A percentile compares a stretch with the other conserved stretches of the same genome.
Conservation (phyloP, 2,888 invertebrate species). For the Tupiocoris notatus region DNA sequence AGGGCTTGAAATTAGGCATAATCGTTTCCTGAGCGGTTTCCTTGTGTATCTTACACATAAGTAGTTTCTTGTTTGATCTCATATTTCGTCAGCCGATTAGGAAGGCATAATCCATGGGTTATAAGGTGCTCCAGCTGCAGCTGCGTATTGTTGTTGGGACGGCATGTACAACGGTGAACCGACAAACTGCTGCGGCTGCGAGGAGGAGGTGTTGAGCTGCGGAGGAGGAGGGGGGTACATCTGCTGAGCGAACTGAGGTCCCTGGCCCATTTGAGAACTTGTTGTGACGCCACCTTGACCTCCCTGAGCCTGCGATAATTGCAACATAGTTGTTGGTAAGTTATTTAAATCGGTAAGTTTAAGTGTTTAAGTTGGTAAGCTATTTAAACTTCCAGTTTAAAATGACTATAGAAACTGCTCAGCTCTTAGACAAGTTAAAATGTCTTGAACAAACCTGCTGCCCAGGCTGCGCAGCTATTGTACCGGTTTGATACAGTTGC, state of each 20-base stretch:
- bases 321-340: too few species aligned
- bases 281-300: not conserved
- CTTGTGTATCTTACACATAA: too few species aligned
- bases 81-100: constrained; percentile 1
- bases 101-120: constrained; percentile 43
- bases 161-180: constrained; percentile 28
- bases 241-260: constrained; percentile 32
- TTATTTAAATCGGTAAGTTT: too few species aligned
- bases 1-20: too few species aligned
- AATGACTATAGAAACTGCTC: too few species aligned
- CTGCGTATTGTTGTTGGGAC: constrained; percentile 33
- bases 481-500: constrained; percentile 21
- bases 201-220: not conserved
- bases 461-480: not conserved
- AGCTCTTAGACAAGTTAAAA: too few species aligned
- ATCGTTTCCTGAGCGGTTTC: too few species aligned
- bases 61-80: too few species aligned
- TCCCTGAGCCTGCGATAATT: not conserved
- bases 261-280: not conserved
- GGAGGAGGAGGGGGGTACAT: constrained; percentile 28
- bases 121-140: constrained; percentile 18
- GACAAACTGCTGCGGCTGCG: constrained; percentile 13
- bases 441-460: not conserved
- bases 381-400: too few species aligned
- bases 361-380: too few species aligned